Percentiles rank a stretch among this genome's conserved stretches.
These are phyloP conservation scores for Calypte anna DNA, from an alignment of 2,113 vertebrate species.

Conservation along the genomic window DNA sequence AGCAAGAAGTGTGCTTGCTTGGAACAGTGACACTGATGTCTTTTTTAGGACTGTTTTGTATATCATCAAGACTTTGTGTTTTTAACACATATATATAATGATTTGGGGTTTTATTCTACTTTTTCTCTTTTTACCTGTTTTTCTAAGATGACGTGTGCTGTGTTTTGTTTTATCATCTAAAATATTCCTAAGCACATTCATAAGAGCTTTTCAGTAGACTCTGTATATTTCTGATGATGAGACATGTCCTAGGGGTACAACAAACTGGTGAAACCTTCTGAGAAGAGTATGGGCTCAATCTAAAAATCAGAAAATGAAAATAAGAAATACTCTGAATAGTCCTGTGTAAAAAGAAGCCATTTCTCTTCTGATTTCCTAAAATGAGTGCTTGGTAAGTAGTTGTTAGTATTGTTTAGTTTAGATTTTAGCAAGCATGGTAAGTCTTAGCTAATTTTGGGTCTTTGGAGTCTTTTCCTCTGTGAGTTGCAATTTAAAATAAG, in stretches of 20 bases:
- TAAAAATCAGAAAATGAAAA: not conserved
- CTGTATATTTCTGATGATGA: not conserved
- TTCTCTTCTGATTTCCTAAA: not conserved
- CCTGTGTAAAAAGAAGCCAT: not conserved
- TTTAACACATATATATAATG: not conserved
- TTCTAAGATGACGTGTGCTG: not conserved
- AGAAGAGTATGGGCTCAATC: not conserved
- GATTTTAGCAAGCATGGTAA: slow-evolving; percentile 29
- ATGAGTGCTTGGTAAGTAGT: not conserved
- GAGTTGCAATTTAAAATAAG: slow-evolving; percentile 52
- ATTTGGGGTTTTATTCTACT: not conserved
- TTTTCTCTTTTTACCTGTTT: not conserved
- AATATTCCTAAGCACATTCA: not conserved
- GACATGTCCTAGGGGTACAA: not conserved
- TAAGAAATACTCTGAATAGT: not conserved
- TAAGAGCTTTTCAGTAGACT: not conserved
- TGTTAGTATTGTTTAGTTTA: slow-evolving; percentile 14
- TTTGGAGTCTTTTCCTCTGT: slow-evolving; percentile 32
- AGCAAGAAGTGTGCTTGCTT: not conserved
- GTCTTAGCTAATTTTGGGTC: slow-evolving; percentile 44
- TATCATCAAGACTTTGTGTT: not conserved
- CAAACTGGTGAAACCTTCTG: not conserved
- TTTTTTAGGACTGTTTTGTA: not conserved
- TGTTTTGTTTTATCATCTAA: not conserved
- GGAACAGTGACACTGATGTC: not conserved